Base-by-base conservation (phyloP, 1,140 invertebrate genomes). In the Euwallacea similis region DNA sequence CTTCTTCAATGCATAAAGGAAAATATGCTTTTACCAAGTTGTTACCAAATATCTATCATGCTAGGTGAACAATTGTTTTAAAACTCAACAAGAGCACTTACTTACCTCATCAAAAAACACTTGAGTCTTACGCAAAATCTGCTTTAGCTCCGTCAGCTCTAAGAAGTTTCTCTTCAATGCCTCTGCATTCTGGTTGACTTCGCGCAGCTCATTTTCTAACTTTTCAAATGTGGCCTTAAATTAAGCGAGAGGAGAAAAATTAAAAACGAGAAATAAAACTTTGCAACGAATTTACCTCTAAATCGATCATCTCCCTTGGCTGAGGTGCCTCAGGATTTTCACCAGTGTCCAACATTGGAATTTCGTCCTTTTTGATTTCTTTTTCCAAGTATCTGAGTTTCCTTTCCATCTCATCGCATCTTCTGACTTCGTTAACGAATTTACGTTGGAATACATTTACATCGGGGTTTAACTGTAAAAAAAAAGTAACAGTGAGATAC, bases 271-370 rank as follows among this genome's bases (percentile, higher is more conserved):
- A n/a, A 33, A 11, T 46, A 2, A n/a, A 63, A 9, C 2, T 11
- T 10, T 33, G 21, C 21, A 4, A 33, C 21, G 4, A 56, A 21
- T 16, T 15, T 83, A 95, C 94, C 88, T 99, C 98, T 55, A 99
- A 85, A 85, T 99, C 98, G 77, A 99, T 98, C 96, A 99, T 99
- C 84, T 99, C 98, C 63, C 97, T 86, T 0, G 98, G 97, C 77
- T 97, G 95, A 0, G 98, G 98, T 8, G 98, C 98, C 83, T 98
- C 97, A 0, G 97, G 97, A 81, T 95, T 98, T 80, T 99, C 97
- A 0, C 96, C 96, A 0, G 95, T 96, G 78, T 99, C 97, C 81
- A 97, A 80, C 91, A 99, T 97, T 0, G 95, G 95, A 73, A 99
- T 98, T 7, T 89, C 93, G 85, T 99, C 98, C 78, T 98, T 98